These are phyloP conservation scores for Lottia gigantea DNA, from an alignment of 2,888 invertebrate genomes.

Conservation along the genomic window DNA sequence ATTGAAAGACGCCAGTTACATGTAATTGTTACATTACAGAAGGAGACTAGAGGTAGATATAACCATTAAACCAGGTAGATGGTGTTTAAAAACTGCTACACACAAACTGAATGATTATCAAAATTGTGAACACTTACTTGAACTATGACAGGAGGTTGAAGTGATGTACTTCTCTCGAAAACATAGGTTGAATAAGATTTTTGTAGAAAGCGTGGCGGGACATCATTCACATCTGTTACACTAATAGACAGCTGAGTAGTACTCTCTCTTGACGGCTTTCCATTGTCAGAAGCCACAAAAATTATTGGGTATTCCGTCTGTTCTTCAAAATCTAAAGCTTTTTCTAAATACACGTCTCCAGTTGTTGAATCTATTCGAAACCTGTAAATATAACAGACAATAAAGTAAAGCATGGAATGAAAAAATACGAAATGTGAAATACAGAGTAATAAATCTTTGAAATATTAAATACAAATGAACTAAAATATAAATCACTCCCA, in stretches of 20 bases:
- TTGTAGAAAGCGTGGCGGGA: constrained; percentile 32
- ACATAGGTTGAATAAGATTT: constrained; percentile 31
- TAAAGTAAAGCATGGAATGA: too few species aligned
- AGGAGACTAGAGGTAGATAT: too few species aligned
- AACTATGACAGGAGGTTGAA: constrained; percentile 26
- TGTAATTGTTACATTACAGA: too few species aligned
- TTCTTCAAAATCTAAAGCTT: constrained; percentile 77
- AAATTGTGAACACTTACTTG: constrained; percentile 20
- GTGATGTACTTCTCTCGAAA: constrained; percentile 26
- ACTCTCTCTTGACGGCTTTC: constrained; percentile 2
- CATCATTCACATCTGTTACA: constrained; percentile 40
- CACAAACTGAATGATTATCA: too few species aligned
- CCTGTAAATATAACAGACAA: constrained; percentile 29
- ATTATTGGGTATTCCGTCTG: constrained; percentile 27
- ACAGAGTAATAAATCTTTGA: too few species aligned
- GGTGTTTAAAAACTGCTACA: too few species aligned
- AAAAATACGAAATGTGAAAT: too few species aligned
- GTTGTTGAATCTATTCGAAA: constrained; percentile 83
- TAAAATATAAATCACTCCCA: too few species aligned
- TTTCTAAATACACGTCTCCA: constrained; percentile 85
- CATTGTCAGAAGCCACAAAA: constrained; percentile 30
- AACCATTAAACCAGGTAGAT: too few species aligned
- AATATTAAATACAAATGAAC: too few species aligned
- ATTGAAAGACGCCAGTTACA: too few species aligned
- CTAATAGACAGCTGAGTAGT: constrained; percentile 30